Base-by-base conservation (phyloP, 2,113 vertebrate genomes). In the Antigone vipio region DNA sequence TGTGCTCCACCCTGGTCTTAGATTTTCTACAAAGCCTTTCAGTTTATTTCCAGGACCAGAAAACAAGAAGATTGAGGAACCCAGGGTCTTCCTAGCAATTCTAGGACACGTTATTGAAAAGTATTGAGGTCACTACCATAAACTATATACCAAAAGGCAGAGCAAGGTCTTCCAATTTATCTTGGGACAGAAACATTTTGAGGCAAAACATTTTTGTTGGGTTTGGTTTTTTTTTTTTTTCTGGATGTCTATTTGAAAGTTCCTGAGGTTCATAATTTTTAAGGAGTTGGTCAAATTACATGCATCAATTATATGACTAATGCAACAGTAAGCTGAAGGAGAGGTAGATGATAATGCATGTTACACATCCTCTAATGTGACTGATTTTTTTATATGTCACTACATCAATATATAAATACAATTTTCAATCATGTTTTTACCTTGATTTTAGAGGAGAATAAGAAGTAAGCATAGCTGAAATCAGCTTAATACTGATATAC, bases 281-380 rank as follows among this genome's bases (percentile, higher is more conserved):
- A 40, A 71, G 26, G 64, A 89, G 3, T 17, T 62, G 27, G 29
- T 19, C 11, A 47, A 49, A 6, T 38, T 29, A 29, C 0, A 0
- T 73, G 13, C 29, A 52, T 44, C 0, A 1, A 13, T 42, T 22
- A 24, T 32, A 50, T 76, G 24, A 75, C 3, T 14, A 38, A 11
- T 15, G 24, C 9, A 47, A 18, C 6, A 50, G 29, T 10, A 63
- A 76, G 22, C 17, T 69, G 49, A 38, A 67, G 40, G 32, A 67
- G 58, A 85, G 32, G 38, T 30, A 75, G 21, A 42, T n/a, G 11
- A 67, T 12, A 79, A 49, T 13, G 21, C 10, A 26, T 52, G 7
- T 34, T 9, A 80, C 30, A 47, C 12, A 56, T 35, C 18, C 16
- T 87, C 49, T 42, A 0, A 11, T 40, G 19, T 14, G 49, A 42